Conservation (phyloP, 1,140 invertebrate genomes). For the Drosophila ironensis region DNA sequence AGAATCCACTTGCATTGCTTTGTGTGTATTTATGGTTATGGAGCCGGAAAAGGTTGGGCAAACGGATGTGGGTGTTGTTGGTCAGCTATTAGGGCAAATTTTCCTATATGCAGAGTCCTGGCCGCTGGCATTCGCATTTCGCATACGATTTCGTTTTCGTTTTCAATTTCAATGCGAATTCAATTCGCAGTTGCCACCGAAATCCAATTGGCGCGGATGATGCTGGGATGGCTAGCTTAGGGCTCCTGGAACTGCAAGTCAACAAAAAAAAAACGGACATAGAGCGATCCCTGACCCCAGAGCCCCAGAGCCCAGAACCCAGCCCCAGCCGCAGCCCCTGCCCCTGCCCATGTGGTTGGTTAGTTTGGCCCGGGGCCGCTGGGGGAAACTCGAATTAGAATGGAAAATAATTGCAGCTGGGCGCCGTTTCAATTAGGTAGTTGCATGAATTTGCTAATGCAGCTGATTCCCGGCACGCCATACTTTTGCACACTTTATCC, state of each 20-base stretch:
- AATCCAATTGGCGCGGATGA: constrained; percentile 59
- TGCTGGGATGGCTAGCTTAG: too few species aligned
- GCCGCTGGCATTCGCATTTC: too few species aligned
- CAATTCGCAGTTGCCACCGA: constrained; percentile 48
- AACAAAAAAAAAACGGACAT: background rate
- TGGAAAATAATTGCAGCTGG: constrained; percentile 75
- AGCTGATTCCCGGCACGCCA: constrained; percentile 21
- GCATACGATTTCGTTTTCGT: background rate
- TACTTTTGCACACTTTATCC: background rate
- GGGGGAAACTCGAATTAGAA: constrained; percentile 66
- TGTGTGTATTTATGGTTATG: too few species aligned
- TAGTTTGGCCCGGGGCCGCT: constrained; percentile 13
- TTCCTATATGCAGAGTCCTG: too few species aligned
- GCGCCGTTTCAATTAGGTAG: constrained; percentile 68
- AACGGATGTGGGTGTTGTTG: too few species aligned
- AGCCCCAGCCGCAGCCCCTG: background rate
- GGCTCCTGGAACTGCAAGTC: background rate
- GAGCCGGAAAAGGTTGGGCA: too few species aligned
- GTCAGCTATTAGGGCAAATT: too few species aligned
- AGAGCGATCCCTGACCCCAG: background rate
- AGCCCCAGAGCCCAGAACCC: background rate
- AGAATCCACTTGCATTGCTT: too few species aligned
- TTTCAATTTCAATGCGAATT: constrained; percentile 53
- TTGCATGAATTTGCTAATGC: constrained; percentile 56
- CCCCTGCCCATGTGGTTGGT: constrained; percentile 1